Base-by-base conservation (phyloP, 2,797 vertebrate genomes). In the Nannoperca obscura region DNA sequence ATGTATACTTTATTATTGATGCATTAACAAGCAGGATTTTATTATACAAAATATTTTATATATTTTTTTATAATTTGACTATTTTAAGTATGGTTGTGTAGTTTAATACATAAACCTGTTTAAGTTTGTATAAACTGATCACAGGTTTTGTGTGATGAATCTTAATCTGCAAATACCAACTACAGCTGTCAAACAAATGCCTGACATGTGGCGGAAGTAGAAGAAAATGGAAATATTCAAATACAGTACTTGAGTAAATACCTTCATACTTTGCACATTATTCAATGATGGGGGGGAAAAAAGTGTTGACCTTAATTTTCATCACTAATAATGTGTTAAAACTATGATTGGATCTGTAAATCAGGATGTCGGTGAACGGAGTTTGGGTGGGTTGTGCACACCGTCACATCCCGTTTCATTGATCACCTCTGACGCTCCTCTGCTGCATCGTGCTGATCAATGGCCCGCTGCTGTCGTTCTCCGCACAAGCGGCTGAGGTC, bases 361-460 rank as follows among this genome's bases (percentile, higher is more conserved):
- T 38, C 9, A 36, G 13, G 38, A 38, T 11, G 0, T 38, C 10
- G 47, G 60, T 14, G 71, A 46, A 49, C 38, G 14, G 36, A 59
- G 63, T 62, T 59, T 71, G 57, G 61, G 63, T 75, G 64, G 60
- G 30, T 72, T 55, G 62, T 19, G 69, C 73, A 40, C 36, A 17
- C 52, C 38, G 47, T 78, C 53, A 69, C 72, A 67, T 78, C 75
- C 71, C 17, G 62, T 85, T 58, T 73, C 67, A 87, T 73, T 69
- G 90, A 89, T 85, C 85, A 54, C 5, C 60, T 22, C 44, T 86
- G 78, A 80, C 57, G 78, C 61, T 76, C 11, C 73, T 68, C 50
- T 78, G 85, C 88, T 82, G 89, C 88, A 67, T 82, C 78, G 77
- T 69, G 82, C 71, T 70, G 80, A 83, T 87, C 81, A 58, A 86